These are phyloP conservation scores for Rugalucina vietnamica DNA, from an alignment of 2,888 invertebrate species.

Conservation along the genomic window DNA sequence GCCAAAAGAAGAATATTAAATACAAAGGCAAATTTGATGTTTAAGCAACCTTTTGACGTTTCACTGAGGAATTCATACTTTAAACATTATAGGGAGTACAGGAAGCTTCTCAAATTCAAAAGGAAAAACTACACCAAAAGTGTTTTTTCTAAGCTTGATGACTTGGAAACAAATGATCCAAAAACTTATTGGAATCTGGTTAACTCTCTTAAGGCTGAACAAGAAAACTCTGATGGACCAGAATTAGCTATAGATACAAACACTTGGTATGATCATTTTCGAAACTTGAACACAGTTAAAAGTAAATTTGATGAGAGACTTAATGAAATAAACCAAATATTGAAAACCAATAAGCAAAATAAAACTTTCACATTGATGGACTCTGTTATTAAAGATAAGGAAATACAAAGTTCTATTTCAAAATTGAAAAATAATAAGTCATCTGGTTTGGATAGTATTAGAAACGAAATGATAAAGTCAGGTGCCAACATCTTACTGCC, in stretches of 20 bases:
- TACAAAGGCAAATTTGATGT: conserved; percentile 3
- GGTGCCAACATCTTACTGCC: neutral
- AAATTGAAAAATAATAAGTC: neutral
- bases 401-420: neutral
- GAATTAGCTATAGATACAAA: neutral
- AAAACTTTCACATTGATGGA: neutral
- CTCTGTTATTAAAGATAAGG: neutral
- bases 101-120: neutral
- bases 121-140: neutral
- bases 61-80: neutral
- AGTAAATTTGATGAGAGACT: neutral
- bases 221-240: neutral
- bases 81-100: conserved; percentile 5
- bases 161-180: neutral
- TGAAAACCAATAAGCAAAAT: neutral
- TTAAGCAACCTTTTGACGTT: neutral
- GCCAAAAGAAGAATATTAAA: neutral
- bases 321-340: neutral
- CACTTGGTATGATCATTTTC: neutral
- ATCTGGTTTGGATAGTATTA: neutral
- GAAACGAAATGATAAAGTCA: too few relatives aligned
- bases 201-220: neutral
- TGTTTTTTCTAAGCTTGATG: neutral
- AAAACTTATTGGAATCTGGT: too few relatives aligned
- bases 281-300: neutral